Evolutionary conservation across 2,113 vertebrate genomes (phyloP).

Genomic region (Forbesichthys papilliferus): DNA sequence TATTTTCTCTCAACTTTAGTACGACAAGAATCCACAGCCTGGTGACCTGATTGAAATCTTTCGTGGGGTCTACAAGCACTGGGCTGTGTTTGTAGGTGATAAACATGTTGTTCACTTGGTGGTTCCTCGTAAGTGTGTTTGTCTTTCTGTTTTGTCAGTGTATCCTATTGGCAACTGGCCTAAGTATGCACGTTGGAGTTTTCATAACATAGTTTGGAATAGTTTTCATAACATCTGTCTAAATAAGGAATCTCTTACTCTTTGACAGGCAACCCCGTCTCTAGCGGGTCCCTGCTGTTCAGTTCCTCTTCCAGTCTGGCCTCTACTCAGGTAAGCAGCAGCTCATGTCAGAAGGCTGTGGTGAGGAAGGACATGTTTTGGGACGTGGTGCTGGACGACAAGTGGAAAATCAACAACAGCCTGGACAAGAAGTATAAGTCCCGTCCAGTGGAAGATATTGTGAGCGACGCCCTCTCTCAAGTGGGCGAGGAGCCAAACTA

Average conservation of each 20-base stretch:
- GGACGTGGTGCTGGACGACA: slow-evolving; percentile 15
- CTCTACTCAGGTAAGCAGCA: slow-evolving; percentile 27
- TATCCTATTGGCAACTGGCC: neutral
- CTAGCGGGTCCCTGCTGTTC: slow-evolving; percentile 19
- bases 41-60: slow-evolving; percentile 74
- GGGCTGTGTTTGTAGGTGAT: slow-evolving; percentile 71
- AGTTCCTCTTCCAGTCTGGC: neutral
- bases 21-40: slow-evolving; percentile 26
- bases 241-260: no score
- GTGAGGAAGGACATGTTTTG: slow-evolving; percentile 60
- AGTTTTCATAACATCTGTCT: no score
- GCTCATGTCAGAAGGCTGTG: slow-evolving; percentile 43
- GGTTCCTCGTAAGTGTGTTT: slow-evolving; percentile 30
- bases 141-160: neutral
- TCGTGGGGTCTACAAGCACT: slow-evolving; percentile 65
- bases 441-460: slow-evolving; percentile 21
- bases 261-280: neutral
- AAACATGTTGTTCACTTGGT: slow-evolving; percentile 71
- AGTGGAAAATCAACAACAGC: slow-evolving; percentile 51
- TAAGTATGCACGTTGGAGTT: neutral
- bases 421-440: slow-evolving; percentile 34
- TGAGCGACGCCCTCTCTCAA: slow-evolving; percentile 9
- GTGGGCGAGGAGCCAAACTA: slow-evolving; percentile 34
- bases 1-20: no score
- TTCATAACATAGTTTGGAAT: neutral